phyloP scores from a whole-genome alignment of 2,797 vertebrate genomes.

The Enoplosus armatus region DNA sequence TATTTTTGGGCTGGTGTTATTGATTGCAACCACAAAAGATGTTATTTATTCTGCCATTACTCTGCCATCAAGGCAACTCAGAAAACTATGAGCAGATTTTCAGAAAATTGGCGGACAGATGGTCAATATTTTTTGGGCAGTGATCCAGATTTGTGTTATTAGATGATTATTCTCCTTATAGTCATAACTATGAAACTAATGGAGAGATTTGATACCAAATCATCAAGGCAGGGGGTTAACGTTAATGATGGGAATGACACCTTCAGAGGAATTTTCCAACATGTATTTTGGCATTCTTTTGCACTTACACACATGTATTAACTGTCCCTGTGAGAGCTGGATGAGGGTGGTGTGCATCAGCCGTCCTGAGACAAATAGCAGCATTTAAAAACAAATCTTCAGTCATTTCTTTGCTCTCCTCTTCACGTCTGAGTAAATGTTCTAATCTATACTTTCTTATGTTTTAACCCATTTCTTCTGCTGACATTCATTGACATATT shows the following conservation, averaged over 20 bases:
- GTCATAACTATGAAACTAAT: neutral
- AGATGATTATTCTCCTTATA: slow-evolving; percentile 16
- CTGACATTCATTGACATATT: neutral
- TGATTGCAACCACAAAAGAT: slow-evolving; percentile 10
- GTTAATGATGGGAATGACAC: neutral
- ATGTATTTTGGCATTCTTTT: neutral
- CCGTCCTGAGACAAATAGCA: neutral
- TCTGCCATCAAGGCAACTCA: slow-evolving; percentile 1
- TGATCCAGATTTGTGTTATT: slow-evolving; percentile 17
- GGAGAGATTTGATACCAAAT: neutral
- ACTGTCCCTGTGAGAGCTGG: neutral
- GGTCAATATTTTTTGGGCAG: slow-evolving; percentile 13
- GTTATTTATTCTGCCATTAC: slow-evolving; percentile 7
- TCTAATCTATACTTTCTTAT: neutral
- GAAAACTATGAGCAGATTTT: slow-evolving; percentile 9
- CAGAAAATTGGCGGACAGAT: slow-evolving; percentile 22
- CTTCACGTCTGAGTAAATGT: neutral
- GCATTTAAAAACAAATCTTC: neutral
- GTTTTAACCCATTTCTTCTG: neutral
- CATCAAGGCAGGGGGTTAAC: neutral
- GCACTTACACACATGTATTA: too few species aligned
- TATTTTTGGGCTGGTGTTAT: neutral
- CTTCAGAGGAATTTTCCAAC: neutral
- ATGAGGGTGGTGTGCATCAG: neutral
- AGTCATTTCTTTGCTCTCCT: neutral